Conservation (phyloP, 2,113 vertebrate genomes). For the Theristicus caerulescens region DNA sequence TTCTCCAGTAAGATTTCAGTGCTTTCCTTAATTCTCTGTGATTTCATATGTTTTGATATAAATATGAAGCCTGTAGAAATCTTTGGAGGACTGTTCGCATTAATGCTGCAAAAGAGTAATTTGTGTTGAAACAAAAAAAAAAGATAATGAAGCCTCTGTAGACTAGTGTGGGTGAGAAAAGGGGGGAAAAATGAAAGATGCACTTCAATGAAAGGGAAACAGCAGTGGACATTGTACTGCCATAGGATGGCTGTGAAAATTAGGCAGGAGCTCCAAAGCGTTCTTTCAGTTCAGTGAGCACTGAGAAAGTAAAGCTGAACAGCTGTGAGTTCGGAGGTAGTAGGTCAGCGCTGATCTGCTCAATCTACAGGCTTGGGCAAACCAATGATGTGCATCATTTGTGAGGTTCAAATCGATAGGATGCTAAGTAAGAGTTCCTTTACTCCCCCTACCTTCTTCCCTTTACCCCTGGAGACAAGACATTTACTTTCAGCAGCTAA, state of each 20-base stretch:
- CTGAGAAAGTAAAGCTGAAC: background rate
- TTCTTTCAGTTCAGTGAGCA: background rate
- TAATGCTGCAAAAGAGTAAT: background rate
- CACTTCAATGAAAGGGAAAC: background rate
- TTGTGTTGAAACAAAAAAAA: background rate
- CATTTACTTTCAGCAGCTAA: background rate
- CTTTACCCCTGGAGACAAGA: background rate
- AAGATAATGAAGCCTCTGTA: background rate
- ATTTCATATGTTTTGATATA: background rate
- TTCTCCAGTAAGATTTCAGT: background rate
- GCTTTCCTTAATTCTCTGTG: background rate
- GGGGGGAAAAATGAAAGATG: background rate
- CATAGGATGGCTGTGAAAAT: conserved; percentile 7
- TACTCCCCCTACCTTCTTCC: background rate
- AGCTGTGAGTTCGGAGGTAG: background rate
- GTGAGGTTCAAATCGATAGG: background rate
- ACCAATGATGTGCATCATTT: background rate
- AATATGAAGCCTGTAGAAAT: background rate
- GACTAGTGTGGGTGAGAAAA: background rate
- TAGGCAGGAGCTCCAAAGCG: background rate
- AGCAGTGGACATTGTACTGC: background rate
- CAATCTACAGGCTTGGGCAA: background rate
- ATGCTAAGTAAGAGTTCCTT: background rate
- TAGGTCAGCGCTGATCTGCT: background rate
- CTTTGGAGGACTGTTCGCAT: background rate